Evolutionary conservation across 64 coral and sea anemone species (phyloP), one percentile per base, ranked within the genome.

Genomic region (Dendrophyllia cribrosa): DNA sequence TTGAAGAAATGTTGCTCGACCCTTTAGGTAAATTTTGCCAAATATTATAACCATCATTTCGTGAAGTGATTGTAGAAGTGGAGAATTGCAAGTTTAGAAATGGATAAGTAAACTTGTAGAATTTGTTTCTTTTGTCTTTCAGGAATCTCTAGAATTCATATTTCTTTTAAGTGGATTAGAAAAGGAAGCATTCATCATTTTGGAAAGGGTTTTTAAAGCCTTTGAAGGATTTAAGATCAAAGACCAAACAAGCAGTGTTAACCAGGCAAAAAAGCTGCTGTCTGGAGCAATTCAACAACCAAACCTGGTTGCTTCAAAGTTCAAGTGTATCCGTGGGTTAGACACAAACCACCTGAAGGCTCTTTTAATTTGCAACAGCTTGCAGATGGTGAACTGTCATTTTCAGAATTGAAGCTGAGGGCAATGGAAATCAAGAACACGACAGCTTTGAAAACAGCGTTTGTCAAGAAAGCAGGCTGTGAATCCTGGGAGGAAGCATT

Each of bases 61-160:
- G 34, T 34, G 34, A 34, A 34, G 34, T 34, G 34, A 34, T 34
- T 34, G 34, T 34, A 34, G 2, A 34, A 34, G 34, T 34, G 34
- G 34, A 34, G 34, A 34, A 34, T 34, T 34, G 34, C 34, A 34
- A 34, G 34, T 34, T 34, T 34, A 34, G 34, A 34, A 34, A 34
- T 34, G 34, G 34, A 34, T 34, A 34, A 1, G 0, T 34, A 34
- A 34, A 34, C 34, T 34, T 34, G 34, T 34, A 2, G 34, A 34
- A 75, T 75, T 46, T 11, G 26, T 13, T 75, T 75, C 48, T 7
- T 75, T 7, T 78, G 19, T 24, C 34, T 24, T 83, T 63, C 45
- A 83, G 79, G 79, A 62, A 3, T 83, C 79, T 83, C 58, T 83
- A 15, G 79, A 83, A 64, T 83, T 83, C 63, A 83, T 83, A 43